These are phyloP conservation scores for Acronicta leporina DNA, from an alignment of 2,888 invertebrate species.

Conservation along the genomic window DNA sequence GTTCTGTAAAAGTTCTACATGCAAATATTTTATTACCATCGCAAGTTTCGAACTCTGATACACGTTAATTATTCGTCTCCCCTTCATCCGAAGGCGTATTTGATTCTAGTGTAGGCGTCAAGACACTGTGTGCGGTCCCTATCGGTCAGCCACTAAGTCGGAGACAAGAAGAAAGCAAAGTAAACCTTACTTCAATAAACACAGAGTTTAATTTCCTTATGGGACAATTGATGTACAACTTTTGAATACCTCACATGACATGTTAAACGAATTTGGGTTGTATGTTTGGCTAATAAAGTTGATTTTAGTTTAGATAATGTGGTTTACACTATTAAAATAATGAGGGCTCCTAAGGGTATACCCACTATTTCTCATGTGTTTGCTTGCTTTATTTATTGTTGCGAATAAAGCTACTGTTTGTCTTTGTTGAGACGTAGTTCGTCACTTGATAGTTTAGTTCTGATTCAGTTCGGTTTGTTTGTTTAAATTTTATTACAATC, in stretches of 20 bases:
- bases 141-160: slow-evolving; percentile 63
- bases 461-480: slow-evolving; percentile 37
- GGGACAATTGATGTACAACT: slow-evolving; percentile 46
- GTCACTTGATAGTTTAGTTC: slow-evolving; percentile 60
- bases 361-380: slow-evolving; percentile 85
- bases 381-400: slow-evolving; percentile 82
- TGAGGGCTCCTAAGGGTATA: slow-evolving; percentile 83
- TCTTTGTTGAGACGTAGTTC: slow-evolving; percentile 67
- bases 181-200: slow-evolving; percentile 38
- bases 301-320: slow-evolving; percentile 36
- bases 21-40: slow-evolving; percentile 55
- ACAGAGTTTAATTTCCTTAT: slow-evolving; percentile 56
- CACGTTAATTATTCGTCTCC: slow-evolving; percentile 69
- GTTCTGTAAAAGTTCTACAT: slow-evolving; percentile 46
- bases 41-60: slow-evolving; percentile 60
- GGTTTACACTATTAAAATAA: slow-evolving; percentile 84
- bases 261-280: slow-evolving; percentile 54
- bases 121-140: slow-evolving; percentile 79
- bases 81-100: slow-evolving; percentile 72
- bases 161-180: slow-evolving; percentile 53
- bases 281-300: slow-evolving; percentile 56
- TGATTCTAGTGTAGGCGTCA: slow-evolving; percentile 78
- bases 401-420: slow-evolving; percentile 81
- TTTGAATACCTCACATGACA: slow-evolving; percentile 58
- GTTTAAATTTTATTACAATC: slow-evolving; percentile 45